Evolutionary conservation across 2,797 vertebrate species (phyloP).

Genomic region (Setipinna tenuifilis): DNA sequence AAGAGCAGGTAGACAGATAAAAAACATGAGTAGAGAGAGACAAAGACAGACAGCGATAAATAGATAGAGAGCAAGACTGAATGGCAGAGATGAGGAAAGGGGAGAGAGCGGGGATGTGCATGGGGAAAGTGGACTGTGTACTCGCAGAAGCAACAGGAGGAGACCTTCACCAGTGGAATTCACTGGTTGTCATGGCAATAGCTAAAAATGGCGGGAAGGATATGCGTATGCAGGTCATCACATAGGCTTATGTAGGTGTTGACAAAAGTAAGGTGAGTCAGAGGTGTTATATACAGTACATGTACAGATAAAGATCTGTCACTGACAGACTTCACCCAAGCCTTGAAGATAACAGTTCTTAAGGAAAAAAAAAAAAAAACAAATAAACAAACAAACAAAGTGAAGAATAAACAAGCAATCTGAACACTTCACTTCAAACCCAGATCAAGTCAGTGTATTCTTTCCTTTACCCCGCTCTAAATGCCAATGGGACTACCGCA

Average conservation of each 20-base stretch:
- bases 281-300: not conserved
- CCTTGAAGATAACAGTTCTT: not conserved
- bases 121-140: not conserved
- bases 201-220: slow-evolving; percentile 5
- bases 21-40: not conserved
- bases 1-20: not conserved
- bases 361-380: not conserved
- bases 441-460: not conserved
- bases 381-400: not conserved
- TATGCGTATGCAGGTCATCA: slow-evolving; percentile 12
- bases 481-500: slow-evolving; percentile 6
- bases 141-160: not conserved
- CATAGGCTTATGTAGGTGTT: slow-evolving; percentile 23
- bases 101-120: not conserved
- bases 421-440: not conserved
- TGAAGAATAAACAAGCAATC: not conserved
- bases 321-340: not conserved
- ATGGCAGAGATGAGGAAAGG: not conserved
- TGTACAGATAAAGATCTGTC: not conserved
- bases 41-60: not conserved
- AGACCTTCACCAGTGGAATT: slow-evolving; percentile 13
- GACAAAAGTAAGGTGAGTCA: slow-evolving; percentile 9
- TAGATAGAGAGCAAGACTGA: not conserved
- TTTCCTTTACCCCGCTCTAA: slow-evolving; percentile 26
- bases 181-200: slow-evolving; percentile 42